A percentile compares a stretch with the other conserved stretches of the same genome.
These are phyloP conservation scores for Diadema setosum DNA, from an alignment of 35 echinoderm and acorn worm genomes.

Conservation along the genomic window DNA sequence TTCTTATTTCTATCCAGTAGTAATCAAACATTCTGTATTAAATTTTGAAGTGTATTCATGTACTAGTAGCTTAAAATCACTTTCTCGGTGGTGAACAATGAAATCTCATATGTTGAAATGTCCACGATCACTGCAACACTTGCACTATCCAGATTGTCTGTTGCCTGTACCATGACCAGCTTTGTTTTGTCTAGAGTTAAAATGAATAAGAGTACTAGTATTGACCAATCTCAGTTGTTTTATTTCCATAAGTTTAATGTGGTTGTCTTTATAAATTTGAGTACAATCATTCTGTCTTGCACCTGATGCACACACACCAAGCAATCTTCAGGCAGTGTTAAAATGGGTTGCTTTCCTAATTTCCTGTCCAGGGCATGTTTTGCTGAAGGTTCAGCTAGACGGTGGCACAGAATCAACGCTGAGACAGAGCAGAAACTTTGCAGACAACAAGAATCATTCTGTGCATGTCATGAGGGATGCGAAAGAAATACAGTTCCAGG, in stretches of 20 bases:
- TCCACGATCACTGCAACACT: no score
- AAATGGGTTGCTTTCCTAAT: not conserved
- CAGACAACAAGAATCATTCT: slow-evolving; percentile 70
- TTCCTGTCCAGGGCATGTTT: not conserved
- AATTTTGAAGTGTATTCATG: no score
- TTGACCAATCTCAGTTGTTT: not conserved
- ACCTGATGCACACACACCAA: no score
- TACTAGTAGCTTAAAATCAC: no score
- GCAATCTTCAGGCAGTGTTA: no score
- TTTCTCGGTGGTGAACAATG: no score
- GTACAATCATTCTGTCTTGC: not conserved
- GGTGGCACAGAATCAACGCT: not conserved
- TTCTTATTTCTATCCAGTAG: no score
- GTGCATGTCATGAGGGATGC: slow-evolving; percentile 30
- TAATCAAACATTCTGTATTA: no score
- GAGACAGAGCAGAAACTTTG: slow-evolving; percentile 46
- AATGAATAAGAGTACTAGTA: not conserved
- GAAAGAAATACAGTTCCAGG: slow-evolving; percentile 58
- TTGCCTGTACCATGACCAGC: no score
- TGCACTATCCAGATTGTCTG: no score
- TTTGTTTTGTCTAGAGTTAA: not conserved
- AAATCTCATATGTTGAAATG: no score
- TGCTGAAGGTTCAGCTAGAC: not conserved
- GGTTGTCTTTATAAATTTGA: not conserved
- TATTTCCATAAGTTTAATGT: not conserved